These are phyloP conservation scores for Gallinago undulata DNA, from an alignment of 2,113 vertebrate genomes.

Conservation along the genomic window DNA sequence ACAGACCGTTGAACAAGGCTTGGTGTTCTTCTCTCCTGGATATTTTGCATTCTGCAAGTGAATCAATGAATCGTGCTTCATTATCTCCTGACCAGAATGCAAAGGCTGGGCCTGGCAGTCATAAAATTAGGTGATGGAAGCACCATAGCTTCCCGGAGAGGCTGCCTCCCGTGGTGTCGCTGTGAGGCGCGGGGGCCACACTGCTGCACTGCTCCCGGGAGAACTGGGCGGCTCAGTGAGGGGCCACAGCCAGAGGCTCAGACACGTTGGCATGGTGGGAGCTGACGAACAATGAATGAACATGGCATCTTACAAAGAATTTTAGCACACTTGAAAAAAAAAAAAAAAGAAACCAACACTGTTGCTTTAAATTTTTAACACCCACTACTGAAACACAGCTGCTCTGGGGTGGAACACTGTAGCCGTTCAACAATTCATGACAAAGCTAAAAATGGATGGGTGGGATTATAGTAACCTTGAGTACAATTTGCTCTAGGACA, in stretches of 20 bases:
- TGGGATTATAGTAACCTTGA: neutral
- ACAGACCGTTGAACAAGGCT: no score
- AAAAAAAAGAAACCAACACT: neutral
- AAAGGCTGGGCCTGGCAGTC: neutral
- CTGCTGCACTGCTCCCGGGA: neutral
- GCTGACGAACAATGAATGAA: neutral
- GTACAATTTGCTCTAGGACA: neutral
- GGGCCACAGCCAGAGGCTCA: accelerated
- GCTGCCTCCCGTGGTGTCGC: neutral
- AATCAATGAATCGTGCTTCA: neutral
- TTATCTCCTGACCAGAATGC: slow-evolving; percentile 14
- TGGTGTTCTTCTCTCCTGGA: neutral
- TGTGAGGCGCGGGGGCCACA: neutral
- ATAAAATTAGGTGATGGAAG: neutral
- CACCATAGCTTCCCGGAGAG: accelerated
- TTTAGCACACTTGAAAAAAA: neutral
- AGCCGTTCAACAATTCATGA: neutral
- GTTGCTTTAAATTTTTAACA: neutral
- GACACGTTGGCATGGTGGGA: accelerated
- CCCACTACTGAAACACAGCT: neutral
- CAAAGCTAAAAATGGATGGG: neutral
- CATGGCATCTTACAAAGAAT: neutral
- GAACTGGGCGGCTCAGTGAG: neutral
- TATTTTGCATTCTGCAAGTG: neutral
- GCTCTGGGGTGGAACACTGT: neutral